A percentile compares a stretch with the other conserved stretches of the same genome.
Evolutionary conservation across 1,140 invertebrate genomes (phyloP).

Genomic region (Drosophila sechellia): DNA sequence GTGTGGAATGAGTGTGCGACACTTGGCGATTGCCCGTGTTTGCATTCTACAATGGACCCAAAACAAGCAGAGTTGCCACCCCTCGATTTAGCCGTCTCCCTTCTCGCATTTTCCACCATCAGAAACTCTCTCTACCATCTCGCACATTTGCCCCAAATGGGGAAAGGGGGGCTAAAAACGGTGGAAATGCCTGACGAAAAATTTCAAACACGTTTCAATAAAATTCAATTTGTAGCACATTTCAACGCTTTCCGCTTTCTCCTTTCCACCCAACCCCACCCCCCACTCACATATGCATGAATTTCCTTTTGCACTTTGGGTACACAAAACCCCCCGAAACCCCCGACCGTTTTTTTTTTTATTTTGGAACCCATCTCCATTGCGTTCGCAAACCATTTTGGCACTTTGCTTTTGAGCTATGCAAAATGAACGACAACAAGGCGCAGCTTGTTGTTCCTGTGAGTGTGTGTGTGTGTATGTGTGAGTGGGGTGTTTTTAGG

Average conservation of each 20-base stretch:
- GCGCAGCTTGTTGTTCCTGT: slow-evolving; percentile 22
- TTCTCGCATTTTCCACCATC: neutral
- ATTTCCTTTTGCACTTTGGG: slow-evolving; percentile 77
- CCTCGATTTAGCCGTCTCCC: neutral
- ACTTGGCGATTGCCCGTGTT: slow-evolving; percentile 69
- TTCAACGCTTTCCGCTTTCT: slow-evolving; percentile 75
- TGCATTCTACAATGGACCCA: slow-evolving; percentile 69
- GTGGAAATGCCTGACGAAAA: slow-evolving; percentile 66
- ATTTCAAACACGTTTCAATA: slow-evolving; percentile 83
- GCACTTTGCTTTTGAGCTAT: slow-evolving; percentile 70
- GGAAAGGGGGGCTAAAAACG: slow-evolving; percentile 9
- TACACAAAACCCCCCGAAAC: slow-evolving; percentile 28
- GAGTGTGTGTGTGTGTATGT: slow-evolving; percentile 9
- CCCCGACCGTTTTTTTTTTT: neutral
- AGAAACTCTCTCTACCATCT: neutral
- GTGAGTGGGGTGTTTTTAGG: neutral
- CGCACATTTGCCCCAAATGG: slow-evolving; percentile 10
- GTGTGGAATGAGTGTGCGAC: slow-evolving; percentile 54
- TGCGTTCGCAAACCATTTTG: slow-evolving; percentile 56
- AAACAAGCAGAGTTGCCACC: slow-evolving; percentile 62
- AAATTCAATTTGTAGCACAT: slow-evolving; percentile 83
- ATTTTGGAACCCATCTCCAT: slow-evolving; percentile 12
- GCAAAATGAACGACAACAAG: slow-evolving; percentile 60
- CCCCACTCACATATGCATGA: slow-evolving; percentile 73
- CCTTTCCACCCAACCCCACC: neutral